Conservation (phyloP, 2,888 invertebrate species). For the Rutpela maculata region DNA sequence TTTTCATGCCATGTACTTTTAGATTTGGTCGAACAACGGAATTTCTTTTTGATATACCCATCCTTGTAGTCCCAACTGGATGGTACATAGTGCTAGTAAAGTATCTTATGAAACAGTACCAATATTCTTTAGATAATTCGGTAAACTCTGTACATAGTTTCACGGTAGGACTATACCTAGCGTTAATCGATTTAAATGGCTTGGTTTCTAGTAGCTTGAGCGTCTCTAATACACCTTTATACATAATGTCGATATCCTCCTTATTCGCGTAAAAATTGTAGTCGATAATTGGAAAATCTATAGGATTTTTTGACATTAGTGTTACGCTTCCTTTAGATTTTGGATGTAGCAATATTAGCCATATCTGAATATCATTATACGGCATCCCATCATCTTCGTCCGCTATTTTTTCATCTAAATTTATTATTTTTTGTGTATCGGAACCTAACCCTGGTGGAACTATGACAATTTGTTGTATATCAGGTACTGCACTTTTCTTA, state of each 20-base stretch:
- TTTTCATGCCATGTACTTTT: conserved; percentile 77
- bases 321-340: conserved; percentile 60
- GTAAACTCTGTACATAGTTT: conserved; percentile 72
- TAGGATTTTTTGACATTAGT: conserved; percentile 60
- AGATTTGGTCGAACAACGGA: conserved; percentile 76
- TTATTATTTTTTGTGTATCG: background rate
- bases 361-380: conserved; percentile 5
- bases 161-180: conserved; percentile 1
- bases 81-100: conserved; percentile 45
- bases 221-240: background rate
- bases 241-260: conserved; percentile 20
- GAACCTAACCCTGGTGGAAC: background rate
- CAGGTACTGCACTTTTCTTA: conserved; percentile 22
- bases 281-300: conserved; percentile 62
- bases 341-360: conserved; percentile 54
- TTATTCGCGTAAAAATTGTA: conserved; percentile 50
- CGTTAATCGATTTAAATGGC: conserved; percentile 57
- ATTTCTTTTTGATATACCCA: conserved; percentile 48
- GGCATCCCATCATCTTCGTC: background rate
- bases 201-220: conserved; percentile 65
- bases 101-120: conserved; percentile 79
- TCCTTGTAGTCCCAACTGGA: conserved; percentile 53
- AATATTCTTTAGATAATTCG: conserved; percentile 80
- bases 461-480: conserved; percentile 38
- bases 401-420: background rate